Evolutionary conservation across 2,113 vertebrate genomes (phyloP).

Genomic region (Chaetodon auriga): DNA sequence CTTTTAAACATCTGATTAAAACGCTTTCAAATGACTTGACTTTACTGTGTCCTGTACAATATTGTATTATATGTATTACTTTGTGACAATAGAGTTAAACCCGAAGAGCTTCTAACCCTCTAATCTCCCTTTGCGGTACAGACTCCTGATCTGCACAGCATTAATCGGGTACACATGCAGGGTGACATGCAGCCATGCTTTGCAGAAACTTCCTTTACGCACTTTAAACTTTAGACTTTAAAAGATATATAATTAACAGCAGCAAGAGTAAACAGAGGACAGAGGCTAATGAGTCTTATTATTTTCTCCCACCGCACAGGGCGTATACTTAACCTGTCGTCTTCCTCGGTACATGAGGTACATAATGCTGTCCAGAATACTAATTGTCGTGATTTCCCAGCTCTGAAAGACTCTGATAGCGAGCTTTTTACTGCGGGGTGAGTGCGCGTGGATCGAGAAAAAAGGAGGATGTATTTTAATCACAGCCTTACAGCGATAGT

Average conservation of each 20-base stretch:
- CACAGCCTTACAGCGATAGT: conserved; percentile 33
- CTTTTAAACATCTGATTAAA: no score
- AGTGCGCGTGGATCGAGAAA: conserved; percentile 6
- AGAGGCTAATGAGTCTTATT: conserved; percentile 62
- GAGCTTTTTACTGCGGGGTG: conserved; percentile 10
- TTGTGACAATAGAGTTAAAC: no score
- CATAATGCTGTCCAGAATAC: conserved; percentile 51
- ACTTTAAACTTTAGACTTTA: conserved; percentile 12
- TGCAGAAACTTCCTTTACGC: conserved; percentile 29
- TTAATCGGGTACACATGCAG: neutral
- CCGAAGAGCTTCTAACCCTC: neutral
- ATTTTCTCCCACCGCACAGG: conserved; percentile 53
- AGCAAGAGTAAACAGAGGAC: conserved; percentile 52
- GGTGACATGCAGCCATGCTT: neutral
- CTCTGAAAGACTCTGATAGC: conserved; percentile 39
- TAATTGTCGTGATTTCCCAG: conserved; percentile 60
- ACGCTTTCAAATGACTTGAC: no score
- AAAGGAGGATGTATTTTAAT: conserved; percentile 51
- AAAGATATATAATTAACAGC: conserved; percentile 32
- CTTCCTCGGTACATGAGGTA: conserved; percentile 40
- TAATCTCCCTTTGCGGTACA: neutral
- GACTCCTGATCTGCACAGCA: conserved; percentile 3
- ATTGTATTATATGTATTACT: no score
- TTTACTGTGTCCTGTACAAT: no score
- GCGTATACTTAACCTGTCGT: conserved; percentile 67